Evolutionary conservation across 2,888 invertebrate genomes (phyloP).

Genomic region (Crocallis elinguaria): DNA sequence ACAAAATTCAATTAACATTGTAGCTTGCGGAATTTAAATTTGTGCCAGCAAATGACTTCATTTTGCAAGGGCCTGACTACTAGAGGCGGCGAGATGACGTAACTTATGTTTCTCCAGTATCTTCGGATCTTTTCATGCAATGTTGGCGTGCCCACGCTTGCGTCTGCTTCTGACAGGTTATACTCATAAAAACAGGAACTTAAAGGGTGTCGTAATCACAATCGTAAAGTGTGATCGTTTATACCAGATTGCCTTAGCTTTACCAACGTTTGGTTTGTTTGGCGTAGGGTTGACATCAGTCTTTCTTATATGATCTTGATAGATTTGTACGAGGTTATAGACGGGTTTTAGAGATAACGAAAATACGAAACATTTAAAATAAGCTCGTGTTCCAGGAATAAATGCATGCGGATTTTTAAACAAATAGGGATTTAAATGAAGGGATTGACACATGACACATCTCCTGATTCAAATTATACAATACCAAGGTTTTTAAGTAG

Average conservation of each 20-base stretch:
- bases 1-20: constrained; percentile 15
- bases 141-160: constrained; percentile 20
- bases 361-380: too few relatives aligned
- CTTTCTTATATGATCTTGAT: background rate
- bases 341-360: background rate
- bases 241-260: constrained; percentile 18
- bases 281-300: background rate
- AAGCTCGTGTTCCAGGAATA: too few relatives aligned
- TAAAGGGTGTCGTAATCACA: constrained; percentile 31
- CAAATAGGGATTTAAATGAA: too few relatives aligned
- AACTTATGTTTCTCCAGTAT: constrained; percentile 1
- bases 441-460: too few relatives aligned
- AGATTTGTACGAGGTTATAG: background rate
- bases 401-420: too few relatives aligned
- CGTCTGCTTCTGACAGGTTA: constrained; percentile 20
- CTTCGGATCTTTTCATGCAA: constrained; percentile 9
- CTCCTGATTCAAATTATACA: too few relatives aligned
- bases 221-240: constrained; percentile 19
- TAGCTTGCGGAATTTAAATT: constrained; percentile 29
- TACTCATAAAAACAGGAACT: constrained; percentile 28
- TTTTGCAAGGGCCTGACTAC: constrained; percentile 17
- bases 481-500: too few relatives aligned
- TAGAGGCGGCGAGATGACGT: constrained; percentile 22
- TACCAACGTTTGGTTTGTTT: constrained; percentile 14
- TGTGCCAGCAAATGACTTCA: constrained; percentile 27